phyloP scores from a whole-genome alignment of 2,797 vertebrate genomes.

The Vespertilio murinus region DNA sequence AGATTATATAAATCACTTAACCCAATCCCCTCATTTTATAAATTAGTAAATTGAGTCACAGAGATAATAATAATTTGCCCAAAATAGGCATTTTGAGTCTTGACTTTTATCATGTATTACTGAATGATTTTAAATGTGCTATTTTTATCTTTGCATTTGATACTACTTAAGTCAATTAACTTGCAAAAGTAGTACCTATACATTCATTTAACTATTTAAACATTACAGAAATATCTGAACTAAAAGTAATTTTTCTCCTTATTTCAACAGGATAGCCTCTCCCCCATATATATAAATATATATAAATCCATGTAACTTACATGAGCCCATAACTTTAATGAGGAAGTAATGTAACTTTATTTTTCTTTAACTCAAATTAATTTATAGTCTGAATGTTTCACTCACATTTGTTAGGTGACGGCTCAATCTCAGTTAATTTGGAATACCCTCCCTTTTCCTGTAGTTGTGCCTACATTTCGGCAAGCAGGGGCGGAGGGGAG shows the following conservation, averaged over 20 bases:
- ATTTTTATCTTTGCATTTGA: background rate
- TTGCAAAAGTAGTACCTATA: background rate
- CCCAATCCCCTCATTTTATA: background rate
- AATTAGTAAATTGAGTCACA: background rate
- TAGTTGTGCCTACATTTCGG: background rate
- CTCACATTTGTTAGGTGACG: background rate
- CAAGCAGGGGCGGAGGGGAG: no score
- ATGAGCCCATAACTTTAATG: background rate
- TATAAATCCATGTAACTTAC: background rate
- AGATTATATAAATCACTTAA: background rate
- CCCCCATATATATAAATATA: background rate
- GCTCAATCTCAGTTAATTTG: background rate
- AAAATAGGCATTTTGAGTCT: background rate
- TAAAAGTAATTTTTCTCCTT: background rate
- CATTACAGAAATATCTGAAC: background rate
- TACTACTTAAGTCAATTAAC: background rate
- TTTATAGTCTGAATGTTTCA: background rate
- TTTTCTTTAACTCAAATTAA: background rate
- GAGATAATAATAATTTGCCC: background rate
- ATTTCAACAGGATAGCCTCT: background rate
- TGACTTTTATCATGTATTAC: background rate
- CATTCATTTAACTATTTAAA: background rate
- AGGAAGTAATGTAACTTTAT: slow-evolving; percentile 1
- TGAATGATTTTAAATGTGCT: background rate
- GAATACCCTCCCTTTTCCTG: background rate